Base-by-base conservation (phyloP, 2,888 invertebrate genomes). In the Notocelia uddmanniana region DNA sequence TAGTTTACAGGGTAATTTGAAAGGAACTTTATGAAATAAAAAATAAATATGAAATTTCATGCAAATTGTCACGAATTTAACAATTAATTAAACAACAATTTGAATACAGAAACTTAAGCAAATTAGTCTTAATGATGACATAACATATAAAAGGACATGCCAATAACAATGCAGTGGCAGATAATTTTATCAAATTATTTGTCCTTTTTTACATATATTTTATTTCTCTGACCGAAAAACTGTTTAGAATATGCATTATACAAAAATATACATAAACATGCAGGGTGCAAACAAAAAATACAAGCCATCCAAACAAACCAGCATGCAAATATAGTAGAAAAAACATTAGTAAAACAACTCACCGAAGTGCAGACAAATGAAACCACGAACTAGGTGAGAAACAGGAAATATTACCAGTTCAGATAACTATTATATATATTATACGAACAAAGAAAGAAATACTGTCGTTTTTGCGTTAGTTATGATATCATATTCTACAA, bases 231-330 rank as follows among this genome's bases (percentile, higher is more conserved):
- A 2, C 26, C 26, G 41, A 5, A 41, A 13, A 41, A 41, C 15
- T 41, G 41, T 13, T 15, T 45, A n/a, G n/a, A 45, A 45, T n/a
- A 31, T 9, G 31, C 31, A 31, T 31, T 45, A 8, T 45, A 2
- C 5, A 45, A 45, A 45, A 15, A 45, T 31, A 31, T 9, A 41
- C 15, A 41, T 50, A 60, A 26, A 55, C 73, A 76, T 78, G 76
- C 77, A 73, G n/a, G n/a, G n/a, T 63, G 45, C 54, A 71, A 57
- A 68, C 78, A 77, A 82, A 81, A 34, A 58, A 15, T 21, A 13
- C 18, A 31, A 0, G 23, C 11, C 3, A 0, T 45, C 11, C 3
- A 48, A 48, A 13, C 8, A 8, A 26, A 15, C 23, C 5, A 26
- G n/a, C 63, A 52, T 19, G 63, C 50, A 63, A 50, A 62, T 10